Evolutionary conservation across 2,113 vertebrate genomes (phyloP).

Genomic region (Xerus inauris): DNA sequence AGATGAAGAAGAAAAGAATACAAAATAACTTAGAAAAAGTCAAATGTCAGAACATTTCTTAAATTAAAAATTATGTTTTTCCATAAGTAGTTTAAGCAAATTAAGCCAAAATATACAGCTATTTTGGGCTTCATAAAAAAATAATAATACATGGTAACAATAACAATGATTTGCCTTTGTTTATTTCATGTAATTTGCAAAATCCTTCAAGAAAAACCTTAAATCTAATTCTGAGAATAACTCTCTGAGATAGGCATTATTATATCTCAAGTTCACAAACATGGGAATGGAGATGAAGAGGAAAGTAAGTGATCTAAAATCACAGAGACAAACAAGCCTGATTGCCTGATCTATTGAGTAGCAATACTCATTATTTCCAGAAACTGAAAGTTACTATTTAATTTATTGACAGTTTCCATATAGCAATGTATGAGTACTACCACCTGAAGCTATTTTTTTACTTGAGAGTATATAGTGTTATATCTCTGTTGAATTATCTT

Average conservation of each 20-base stretch:
- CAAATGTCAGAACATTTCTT: constrained; percentile 35
- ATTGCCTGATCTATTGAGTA: background rate
- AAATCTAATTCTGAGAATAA: background rate
- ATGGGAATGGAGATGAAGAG: background rate
- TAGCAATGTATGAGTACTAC: background rate
- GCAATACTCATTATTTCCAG: background rate
- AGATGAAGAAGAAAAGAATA: background rate
- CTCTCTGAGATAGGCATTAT: background rate
- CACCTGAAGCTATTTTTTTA: background rate
- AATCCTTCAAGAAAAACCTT: background rate
- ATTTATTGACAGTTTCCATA: background rate
- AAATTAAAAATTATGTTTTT: constrained; percentile 10
- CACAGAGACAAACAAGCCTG: background rate
- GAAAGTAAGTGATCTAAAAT: background rate
- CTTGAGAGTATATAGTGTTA: background rate
- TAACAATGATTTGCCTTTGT: background rate
- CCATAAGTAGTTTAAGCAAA: background rate
- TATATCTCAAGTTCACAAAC: background rate
- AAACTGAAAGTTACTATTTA: background rate
- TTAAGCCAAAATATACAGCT: background rate
- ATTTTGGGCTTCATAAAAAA: background rate
- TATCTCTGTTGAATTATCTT: background rate
- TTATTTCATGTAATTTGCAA: background rate
- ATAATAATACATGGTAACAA: background rate
- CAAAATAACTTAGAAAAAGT: background rate